Base-by-base conservation (phyloP, 1,140 invertebrate genomes). In the Drosophila hydei region DNA sequence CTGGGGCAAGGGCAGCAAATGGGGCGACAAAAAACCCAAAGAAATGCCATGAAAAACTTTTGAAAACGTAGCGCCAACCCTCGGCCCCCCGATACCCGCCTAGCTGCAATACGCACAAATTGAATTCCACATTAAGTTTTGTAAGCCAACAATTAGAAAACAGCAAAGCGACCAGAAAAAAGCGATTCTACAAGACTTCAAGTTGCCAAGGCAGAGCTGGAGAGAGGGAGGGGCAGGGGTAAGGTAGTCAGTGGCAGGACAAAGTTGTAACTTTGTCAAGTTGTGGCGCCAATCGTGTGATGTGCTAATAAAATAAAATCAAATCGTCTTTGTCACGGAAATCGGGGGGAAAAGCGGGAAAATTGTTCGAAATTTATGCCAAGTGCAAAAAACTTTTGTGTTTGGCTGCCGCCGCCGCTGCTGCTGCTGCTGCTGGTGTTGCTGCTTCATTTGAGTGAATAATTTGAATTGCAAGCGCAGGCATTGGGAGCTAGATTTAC, bases 61-160 rank as follows among this genome's bases (percentile, higher is more conserved):
- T 56, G 18, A 40, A 67, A 68, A 27, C 12, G 33, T 38, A 56
- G 30, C 55, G 48, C 27, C 51, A 4, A 8, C 48, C 11, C 19
- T 5, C 11, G 8, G 3, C 3, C 8, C 27, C 3, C 30, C 30
- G 7, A n/a, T n/a, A 4, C 36, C 36, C 36, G 3, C 12, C 30
- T 11, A 4, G 38, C 23, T 67, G 70, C 62, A 67, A 40, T 72
- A 65, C 69, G 64, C 77, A 72, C 83, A 87, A 87, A 87, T 87
- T 87, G 83, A 87, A 87, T 87, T 87, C 78, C 75, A 55, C 78
- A 81, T 87, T 87, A 83, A 87, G 83, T 87, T 81, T 87, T 87
- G 78, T 87, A 87, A 87, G 83, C 83, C 83, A 87, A 87, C 83
- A 87, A 87, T 87, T 87, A 88, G 83, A 83, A 88, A 88, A 78